Base-by-base conservation (phyloP, 2,888 invertebrate species). In the Parascotia fuliginaria region DNA sequence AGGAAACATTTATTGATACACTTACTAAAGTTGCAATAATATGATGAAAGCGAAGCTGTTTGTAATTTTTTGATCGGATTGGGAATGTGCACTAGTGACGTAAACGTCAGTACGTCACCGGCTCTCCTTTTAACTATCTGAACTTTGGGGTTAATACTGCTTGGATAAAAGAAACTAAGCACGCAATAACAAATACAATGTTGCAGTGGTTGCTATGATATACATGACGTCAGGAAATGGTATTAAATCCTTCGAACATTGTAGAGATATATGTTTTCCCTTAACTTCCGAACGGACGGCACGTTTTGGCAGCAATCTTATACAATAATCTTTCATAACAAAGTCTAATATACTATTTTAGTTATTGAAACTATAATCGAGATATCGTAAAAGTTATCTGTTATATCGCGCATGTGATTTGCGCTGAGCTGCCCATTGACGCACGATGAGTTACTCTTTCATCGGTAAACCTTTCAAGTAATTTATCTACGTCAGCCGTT, bases 271-370 rank as follows among this genome's bases (percentile, higher is more conserved):
- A 79, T 77, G 77, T 81, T 81, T 80, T 77, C 64, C 65, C 72
- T 74, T 62, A 56, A 73, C 77, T 76, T 79, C 81, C 81, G 75
- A 68, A 58, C 68, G 53, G 60, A 60, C 65, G 81, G 78, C 89
- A 88, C 89, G 88, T 87, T 83, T 88, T 87, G 86, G 89, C 89
- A 85, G 56, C 77, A 58, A 56, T 63, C 67, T 22, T 42, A 64
- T 74, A 74, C 68, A 75, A 73, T 79, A 79, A 83, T 83, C 77
- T 79, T 73, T 81, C 76, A 80, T 75, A 83, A 82, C 81, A 81
- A 75, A 75, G 69, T 77, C 79, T 67, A 70, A 80, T 77, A 71
- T 73, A 77, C 65, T 64, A 58, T 60, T 74, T 73, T 65, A 67
- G 65, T 65, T 65, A 64, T 61, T 67, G 56, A 55, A 70, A 69